Conservation (phyloP, 2,888 invertebrate species). For the Lissocephala sabroskyi region DNA sequence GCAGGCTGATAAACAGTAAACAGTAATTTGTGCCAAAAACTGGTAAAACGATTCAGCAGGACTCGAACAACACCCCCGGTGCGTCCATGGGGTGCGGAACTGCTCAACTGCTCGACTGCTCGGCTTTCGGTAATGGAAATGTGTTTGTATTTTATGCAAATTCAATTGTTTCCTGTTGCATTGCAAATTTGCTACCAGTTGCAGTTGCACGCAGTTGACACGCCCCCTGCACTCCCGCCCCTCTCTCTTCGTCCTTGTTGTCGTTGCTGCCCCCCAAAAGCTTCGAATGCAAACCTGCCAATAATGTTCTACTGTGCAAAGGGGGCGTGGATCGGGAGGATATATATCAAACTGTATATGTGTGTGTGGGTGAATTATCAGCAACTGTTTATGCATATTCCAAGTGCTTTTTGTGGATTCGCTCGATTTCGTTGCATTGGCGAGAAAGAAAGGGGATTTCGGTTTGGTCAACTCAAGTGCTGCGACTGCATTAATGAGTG, state of each 20-base stretch:
- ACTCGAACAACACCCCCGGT: no score
- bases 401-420: conserved; percentile 1
- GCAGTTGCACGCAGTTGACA: conserved; percentile 5
- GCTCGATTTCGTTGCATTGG: neutral
- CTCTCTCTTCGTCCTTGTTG: neutral
- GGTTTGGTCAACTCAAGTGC: neutral
- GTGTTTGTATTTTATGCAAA: conserved; percentile 53
- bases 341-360: no score
- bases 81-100: no score
- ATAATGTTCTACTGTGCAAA: no score
- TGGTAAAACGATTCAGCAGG: no score
- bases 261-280: no score
- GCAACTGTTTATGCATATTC: conserved; percentile 10
- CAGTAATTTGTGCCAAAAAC: no score
- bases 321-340: no score
- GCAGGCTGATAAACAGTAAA: no score
- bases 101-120: no score
- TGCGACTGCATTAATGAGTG: neutral
- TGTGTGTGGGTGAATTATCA: conserved; percentile 11
- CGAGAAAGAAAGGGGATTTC: neutral
- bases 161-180: conserved; percentile 63
- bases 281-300: no score
- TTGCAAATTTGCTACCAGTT: conserved; percentile 44
- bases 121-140: conserved; percentile 43
- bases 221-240: neutral